Evolutionary conservation across 30 jellyfish, hydroid and myxozoan genomes (phyloP).

Genomic region (Haliclystus octoradiatus): DNA sequence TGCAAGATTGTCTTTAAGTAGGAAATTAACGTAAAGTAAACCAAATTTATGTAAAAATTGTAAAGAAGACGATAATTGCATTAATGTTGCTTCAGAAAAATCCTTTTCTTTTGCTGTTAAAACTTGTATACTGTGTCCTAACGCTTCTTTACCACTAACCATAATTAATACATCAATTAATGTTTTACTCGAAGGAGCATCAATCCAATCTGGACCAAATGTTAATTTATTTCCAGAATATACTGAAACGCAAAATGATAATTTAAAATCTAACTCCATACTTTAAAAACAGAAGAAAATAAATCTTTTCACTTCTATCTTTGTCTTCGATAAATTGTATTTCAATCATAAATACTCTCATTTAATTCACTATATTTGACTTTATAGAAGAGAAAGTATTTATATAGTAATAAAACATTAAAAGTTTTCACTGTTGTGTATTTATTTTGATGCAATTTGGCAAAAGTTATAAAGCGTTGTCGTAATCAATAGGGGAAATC

Average conservation of each 20-base stretch:
- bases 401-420: no score
- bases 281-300: no score
- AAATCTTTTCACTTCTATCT: no score
- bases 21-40: not conserved
- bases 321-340: no score
- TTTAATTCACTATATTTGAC: no score
- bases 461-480: no score
- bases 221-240: not conserved
- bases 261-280: not conserved
- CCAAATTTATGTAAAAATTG: not conserved
- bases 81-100: not conserved
- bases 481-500: no score
- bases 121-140: not conserved
- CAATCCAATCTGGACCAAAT: conserved; percentile 1
- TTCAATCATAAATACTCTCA: no score
- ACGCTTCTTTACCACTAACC: not conserved
- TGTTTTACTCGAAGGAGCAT: not conserved
- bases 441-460: no score
- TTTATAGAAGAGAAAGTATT: no score
- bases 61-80: not conserved
- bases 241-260: not conserved
- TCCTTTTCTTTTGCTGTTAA: not conserved
- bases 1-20: not conserved
- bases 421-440: no score
- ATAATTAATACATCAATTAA: not conserved